Conservation (phyloP, 2,888 invertebrate species). For the Ametastegia equiseti region DNA sequence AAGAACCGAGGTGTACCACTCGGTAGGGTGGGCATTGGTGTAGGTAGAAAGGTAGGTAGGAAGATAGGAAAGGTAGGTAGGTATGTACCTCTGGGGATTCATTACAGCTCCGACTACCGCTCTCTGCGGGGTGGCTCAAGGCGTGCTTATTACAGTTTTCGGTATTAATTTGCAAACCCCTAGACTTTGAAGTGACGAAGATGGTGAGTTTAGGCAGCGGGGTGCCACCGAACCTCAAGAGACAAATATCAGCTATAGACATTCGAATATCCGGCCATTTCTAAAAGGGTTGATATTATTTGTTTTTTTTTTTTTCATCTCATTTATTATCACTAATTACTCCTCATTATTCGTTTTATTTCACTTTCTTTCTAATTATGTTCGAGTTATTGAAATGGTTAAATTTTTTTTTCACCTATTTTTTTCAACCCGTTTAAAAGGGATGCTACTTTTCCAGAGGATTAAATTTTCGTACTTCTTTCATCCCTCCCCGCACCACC, state of each 20-base stretch:
- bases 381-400: no score
- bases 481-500: not conserved
- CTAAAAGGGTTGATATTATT: not conserved
- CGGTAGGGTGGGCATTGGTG: no score
- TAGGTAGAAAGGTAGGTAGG: no score
- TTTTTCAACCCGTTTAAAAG: not conserved
- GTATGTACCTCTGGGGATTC: constrained; percentile 56
- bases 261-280: not conserved
- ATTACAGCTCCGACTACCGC: constrained; percentile 57
- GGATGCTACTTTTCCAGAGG: not conserved
- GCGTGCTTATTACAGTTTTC: constrained; percentile 62
- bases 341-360: no score
- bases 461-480: not conserved
- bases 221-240: no score
- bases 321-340: no score
- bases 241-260: not conserved
- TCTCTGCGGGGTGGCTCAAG: constrained; percentile 58
- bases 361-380: no score
- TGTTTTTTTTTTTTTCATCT: no score
- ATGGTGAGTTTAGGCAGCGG: not conserved
- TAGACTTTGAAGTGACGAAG: constrained; percentile 9
- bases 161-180: constrained; percentile 60
- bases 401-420: not conserved
- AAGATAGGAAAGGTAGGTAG: no score
- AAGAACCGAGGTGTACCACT: constrained; percentile 49